Evolutionary conservation across 2,113 vertebrate species (phyloP), one percentile per base, ranked within the genome.

Genomic region (Ptyas mucosa): DNA sequence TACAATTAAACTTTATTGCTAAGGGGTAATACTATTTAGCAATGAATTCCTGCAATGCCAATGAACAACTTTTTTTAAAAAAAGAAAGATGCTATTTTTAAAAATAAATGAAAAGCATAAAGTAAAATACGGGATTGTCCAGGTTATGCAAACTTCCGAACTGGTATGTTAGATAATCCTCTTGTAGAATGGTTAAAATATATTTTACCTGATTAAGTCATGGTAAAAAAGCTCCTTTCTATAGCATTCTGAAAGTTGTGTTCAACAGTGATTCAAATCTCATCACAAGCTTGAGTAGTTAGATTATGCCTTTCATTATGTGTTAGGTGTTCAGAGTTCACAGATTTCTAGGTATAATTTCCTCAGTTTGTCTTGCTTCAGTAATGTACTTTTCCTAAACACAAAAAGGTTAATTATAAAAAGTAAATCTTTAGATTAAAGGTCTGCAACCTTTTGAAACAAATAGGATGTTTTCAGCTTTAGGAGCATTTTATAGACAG

Each of bases 1-100:
- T 64, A 90, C 54, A 95, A 95, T 92, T 90, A 95, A 43, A 5
- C 24, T 89, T 57, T 81, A 81, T 94, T 92, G 87, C 85, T 92
- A 92, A 93, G 34, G 34, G 51, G 51, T 90, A 89, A 57, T 29
- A 11, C 90, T 94, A 92, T 0, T 93, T 88, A 93, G 18, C 57
- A 81, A 20, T 89, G 87, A 92, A 86, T 90, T 57, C 21, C 57
- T 90, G 29, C 43, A 90, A 92, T 92, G 0, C 18, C 21, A 91
- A 54, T 24, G 29, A 86, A 86, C 87, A 92, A 57, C 46, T 15
- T 46, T 49, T 87, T 49, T 1, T 9, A 1, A 87, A 6, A 12
- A 26, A 24, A 15, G 52, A 53, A 14, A 89, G 3, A 23, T 89
- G 14, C 64, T 52, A 21, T 51, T 61, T 87, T 51, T 39, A 23